phyloP scores from a whole-genome alignment of 2,113 vertebrate species.

The Lampris megalopsis region DNA sequence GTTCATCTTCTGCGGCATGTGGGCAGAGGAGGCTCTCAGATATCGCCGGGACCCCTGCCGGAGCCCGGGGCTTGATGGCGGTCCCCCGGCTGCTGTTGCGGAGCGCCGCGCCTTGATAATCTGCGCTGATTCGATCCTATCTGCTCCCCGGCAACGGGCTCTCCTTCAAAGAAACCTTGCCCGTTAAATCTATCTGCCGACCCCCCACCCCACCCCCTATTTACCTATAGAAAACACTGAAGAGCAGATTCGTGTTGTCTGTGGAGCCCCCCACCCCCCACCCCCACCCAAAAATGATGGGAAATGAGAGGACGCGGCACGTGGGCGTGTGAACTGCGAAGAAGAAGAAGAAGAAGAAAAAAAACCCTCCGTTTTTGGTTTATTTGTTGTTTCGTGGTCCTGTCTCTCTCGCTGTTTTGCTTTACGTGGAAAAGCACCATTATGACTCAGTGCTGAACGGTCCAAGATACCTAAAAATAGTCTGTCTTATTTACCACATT shows the following conservation, averaged over 20 bases:
- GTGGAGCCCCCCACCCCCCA: neutral
- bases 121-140: slow-evolving; percentile 72
- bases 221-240: slow-evolving; percentile 30
- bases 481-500: slow-evolving; percentile 81
- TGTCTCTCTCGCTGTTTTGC: slow-evolving; percentile 54
- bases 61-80: slow-evolving; percentile 67
- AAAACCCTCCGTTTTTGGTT: neutral
- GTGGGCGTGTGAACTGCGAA: slow-evolving; percentile 11
- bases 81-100: slow-evolving; percentile 59
- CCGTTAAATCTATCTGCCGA: slow-evolving; percentile 47
- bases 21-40: slow-evolving; percentile 45
- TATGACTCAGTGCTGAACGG: slow-evolving; percentile 67
- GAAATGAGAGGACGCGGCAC: slow-evolving; percentile 16
- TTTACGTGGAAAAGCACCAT: slow-evolving; percentile 55
- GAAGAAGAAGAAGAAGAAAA: neutral
- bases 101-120: slow-evolving; percentile 71
- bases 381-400: slow-evolving; percentile 19
- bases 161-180: slow-evolving; percentile 55
- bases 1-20: slow-evolving; percentile 52
- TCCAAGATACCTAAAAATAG: slow-evolving; percentile 78
- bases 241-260: neutral
- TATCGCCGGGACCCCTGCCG: slow-evolving; percentile 41
- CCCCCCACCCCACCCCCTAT: slow-evolving; percentile 20
- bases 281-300: neutral
- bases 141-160: slow-evolving; percentile 39